Evolutionary conservation across 2,888 invertebrate species (phyloP).

Genomic region (Octodonta nipae): DNA sequence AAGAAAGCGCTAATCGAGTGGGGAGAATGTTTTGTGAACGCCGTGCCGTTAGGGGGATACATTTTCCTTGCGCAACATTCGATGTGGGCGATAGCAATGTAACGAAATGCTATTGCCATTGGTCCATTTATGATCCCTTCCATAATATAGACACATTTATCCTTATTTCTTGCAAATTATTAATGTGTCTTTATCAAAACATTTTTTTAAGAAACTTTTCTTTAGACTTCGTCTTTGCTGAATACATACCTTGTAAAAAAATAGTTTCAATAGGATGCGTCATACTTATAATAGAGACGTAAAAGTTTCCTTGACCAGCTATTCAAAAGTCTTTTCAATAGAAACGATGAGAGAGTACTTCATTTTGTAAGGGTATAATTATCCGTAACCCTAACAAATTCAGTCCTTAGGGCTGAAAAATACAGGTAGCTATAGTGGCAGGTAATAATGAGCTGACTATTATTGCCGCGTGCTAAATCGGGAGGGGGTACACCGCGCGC

Average conservation of each 20-base stretch:
- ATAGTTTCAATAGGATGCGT: too few relatives aligned
- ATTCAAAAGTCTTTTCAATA: too few relatives aligned
- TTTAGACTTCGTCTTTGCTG: too few relatives aligned
- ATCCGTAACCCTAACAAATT: conserved; percentile 19
- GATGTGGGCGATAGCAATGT: conserved; percentile 37
- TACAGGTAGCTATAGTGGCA: conserved; percentile 33
- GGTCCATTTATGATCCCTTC: conserved; percentile 40
- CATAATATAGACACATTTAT: conserved; percentile 24
- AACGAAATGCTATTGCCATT: conserved; percentile 49
- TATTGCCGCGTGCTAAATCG: conserved; percentile 30
- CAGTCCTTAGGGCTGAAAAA: conserved; percentile 20
- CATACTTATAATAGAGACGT: too few relatives aligned
- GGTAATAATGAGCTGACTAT: conserved; percentile 34
- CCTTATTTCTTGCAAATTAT: conserved; percentile 20
- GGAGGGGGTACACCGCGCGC: conserved; percentile 29
- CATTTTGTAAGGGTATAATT: too few relatives aligned
- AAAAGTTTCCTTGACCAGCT: too few relatives aligned
- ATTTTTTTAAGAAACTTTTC: too few relatives aligned
- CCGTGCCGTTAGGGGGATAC: conserved; percentile 31
- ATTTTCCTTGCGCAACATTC: conserved; percentile 34
- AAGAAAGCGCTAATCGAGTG: too few relatives aligned
- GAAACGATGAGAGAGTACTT: too few relatives aligned
- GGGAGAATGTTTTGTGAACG: conserved; percentile 25
- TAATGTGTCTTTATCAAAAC: too few relatives aligned
- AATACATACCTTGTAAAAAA: too few relatives aligned